Evolutionary conservation across 2,797 vertebrate genomes (phyloP).

Genomic region (Vipera ursinii): DNA sequence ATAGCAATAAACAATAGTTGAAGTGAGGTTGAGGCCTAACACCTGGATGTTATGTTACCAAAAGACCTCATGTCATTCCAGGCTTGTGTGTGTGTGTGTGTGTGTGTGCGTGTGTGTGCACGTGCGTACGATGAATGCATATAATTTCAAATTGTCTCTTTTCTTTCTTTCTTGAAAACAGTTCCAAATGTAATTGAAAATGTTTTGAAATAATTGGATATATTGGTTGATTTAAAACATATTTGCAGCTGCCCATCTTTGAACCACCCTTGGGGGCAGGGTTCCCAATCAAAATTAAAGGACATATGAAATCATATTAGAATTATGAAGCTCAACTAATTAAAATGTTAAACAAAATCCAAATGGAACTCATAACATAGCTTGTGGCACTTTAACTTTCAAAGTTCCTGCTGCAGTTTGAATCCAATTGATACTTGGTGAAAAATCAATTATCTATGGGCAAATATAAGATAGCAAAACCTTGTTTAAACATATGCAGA

Average conservation of each 20-base stretch:
- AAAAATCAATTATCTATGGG: neutral
- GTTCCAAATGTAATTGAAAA: neutral
- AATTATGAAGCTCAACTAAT: neutral
- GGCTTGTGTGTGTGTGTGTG: neutral
- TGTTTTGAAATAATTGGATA: neutral
- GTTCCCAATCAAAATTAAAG: neutral
- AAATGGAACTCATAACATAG: neutral
- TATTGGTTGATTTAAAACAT: neutral
- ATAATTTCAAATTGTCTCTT: neutral
- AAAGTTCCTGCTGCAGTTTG: neutral
- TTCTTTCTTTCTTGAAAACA: neutral
- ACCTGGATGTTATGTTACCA: slow-evolving; percentile 66
- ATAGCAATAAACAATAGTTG: slow-evolving; percentile 67
- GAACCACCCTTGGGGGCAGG: neutral
- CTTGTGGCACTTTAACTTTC: neutral
- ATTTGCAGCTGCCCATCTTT: neutral
- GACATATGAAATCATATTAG: neutral
- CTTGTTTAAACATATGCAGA: neutral
- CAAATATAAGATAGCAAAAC: neutral
- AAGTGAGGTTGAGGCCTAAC: slow-evolving; percentile 65
- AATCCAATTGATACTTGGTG: neutral
- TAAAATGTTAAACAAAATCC: neutral
- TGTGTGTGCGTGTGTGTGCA: neutral
- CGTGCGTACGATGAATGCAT: neutral
- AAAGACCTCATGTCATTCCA: slow-evolving; percentile 33